These are phyloP conservation scores for Chamaea fasciata DNA, from an alignment of 2,113 vertebrate species.

Conservation along the genomic window DNA sequence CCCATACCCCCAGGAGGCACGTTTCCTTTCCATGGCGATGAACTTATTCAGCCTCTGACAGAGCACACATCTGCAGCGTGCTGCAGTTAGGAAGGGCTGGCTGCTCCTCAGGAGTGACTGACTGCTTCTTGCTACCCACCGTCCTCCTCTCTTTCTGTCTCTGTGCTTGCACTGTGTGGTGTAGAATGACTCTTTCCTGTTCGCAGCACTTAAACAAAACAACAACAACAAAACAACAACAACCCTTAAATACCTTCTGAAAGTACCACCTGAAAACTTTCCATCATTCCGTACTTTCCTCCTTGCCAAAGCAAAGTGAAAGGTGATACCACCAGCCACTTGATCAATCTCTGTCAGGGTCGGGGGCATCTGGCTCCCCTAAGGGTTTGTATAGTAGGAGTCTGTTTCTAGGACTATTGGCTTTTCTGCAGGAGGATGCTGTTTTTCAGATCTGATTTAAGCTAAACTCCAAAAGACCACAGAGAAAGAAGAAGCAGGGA, in stretches of 20 bases:
- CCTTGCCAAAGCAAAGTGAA: not conserved
- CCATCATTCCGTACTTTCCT: not conserved
- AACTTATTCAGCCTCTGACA: not conserved
- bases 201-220: not conserved
- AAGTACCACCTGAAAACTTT: not conserved
- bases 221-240: not conserved
- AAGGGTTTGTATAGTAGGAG: not conserved
- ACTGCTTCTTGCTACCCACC: not conserved
- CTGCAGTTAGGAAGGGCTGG: not conserved
- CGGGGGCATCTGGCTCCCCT: not conserved
- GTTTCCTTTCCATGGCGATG: not conserved
- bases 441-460: not conserved
- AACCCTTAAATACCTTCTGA: not conserved
- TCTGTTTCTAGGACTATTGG: not conserved
- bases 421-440: not conserved
- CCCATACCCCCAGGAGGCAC: not conserved
- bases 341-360: not conserved
- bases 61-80: not conserved
- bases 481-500: constrained; percentile 9
- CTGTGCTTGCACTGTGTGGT: not conserved
- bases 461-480: not conserved
- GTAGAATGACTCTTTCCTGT: not conserved
- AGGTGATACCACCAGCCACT: not conserved
- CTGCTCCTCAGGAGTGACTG: not conserved
- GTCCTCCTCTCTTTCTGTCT: not conserved